Conservation (phyloP, 2,797 vertebrate genomes). For the Ptychobarbus kaznakovi region DNA sequence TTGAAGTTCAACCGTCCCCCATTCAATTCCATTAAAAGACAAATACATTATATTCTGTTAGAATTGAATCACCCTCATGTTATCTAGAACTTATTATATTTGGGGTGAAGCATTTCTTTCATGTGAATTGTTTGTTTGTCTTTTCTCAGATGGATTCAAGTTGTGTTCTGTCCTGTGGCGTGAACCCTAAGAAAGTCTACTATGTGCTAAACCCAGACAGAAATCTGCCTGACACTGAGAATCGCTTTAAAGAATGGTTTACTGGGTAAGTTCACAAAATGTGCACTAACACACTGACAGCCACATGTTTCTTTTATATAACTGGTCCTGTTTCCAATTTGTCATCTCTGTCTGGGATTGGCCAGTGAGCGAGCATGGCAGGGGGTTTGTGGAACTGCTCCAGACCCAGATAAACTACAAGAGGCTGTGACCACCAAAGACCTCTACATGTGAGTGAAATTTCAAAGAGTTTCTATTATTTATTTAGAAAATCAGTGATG, state of each 20-base stretch:
- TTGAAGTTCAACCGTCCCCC: neutral
- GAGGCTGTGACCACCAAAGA: slow-evolving; percentile 84
- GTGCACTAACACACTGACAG: neutral
- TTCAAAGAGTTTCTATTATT: neutral
- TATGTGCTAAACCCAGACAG: slow-evolving; percentile 91
- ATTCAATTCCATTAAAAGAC: neutral
- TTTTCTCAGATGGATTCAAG: slow-evolving; percentile 52
- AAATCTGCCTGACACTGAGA: slow-evolving; percentile 85
- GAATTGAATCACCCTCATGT: neutral
- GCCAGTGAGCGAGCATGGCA: slow-evolving; percentile 83
- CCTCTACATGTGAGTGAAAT: slow-evolving; percentile 89
- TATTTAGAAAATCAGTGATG: neutral
- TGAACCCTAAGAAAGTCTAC: slow-evolving; percentile 82
- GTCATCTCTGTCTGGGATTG: slow-evolving; percentile 36
- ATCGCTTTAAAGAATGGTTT: slow-evolving; percentile 86
- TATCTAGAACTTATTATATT: neutral
- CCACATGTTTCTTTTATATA: neutral
- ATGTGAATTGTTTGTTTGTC: neutral
- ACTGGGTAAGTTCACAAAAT: slow-evolving; percentile 70
- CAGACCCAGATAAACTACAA: slow-evolving; percentile 79
- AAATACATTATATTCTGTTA: neutral
- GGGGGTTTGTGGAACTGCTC: slow-evolving; percentile 84
- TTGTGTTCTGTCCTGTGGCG: slow-evolving; percentile 77
- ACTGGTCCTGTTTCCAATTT: neutral
- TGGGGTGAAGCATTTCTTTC: neutral